These are phyloP conservation scores for Corythornis vintsioides DNA, from an alignment of 2,113 vertebrate genomes.

Conservation along the genomic window DNA sequence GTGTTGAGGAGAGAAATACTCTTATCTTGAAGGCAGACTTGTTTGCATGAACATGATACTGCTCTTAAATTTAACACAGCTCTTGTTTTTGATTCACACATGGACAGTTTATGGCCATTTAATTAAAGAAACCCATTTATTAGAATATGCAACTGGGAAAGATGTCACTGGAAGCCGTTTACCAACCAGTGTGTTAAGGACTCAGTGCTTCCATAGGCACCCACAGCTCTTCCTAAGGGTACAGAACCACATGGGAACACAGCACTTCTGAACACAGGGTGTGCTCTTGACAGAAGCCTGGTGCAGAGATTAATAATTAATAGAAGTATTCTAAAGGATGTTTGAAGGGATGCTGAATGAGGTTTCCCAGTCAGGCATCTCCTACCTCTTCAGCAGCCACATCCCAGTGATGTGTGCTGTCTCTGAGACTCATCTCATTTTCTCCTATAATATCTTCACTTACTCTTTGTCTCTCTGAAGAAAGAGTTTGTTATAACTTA, in stretches of 20 bases:
- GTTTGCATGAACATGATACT: conserved; percentile 73
- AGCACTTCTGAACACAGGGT: conserved; percentile 44
- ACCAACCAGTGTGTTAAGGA: background rate
- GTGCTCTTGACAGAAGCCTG: conserved; percentile 55
- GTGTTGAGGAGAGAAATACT: conserved; percentile 52
- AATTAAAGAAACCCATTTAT: conserved; percentile 71
- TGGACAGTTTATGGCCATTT: conserved; percentile 72
- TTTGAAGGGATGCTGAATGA: background rate
- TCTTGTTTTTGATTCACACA: conserved; percentile 69
- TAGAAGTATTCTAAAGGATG: conserved; percentile 18
- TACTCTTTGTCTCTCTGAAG: background rate
- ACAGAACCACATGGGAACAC: conserved; percentile 23
- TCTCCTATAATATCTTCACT: background rate
- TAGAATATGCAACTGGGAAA: conserved; percentile 59
- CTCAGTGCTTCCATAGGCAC: background rate
- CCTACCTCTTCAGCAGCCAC: background rate
- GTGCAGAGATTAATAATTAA: conserved; percentile 21
- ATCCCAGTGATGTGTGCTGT: background rate
- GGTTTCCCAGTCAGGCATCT: background rate
- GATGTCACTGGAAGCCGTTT: conserved; percentile 57
- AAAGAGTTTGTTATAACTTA: background rate
- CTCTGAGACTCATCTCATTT: background rate
- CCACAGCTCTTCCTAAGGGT: conserved; percentile 41
- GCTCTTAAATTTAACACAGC: conserved; percentile 74
- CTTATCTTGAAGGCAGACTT: conserved; percentile 63